Conservation (phyloP, 2,113 vertebrate genomes). For the Hippocampus guttulatus region DNA sequence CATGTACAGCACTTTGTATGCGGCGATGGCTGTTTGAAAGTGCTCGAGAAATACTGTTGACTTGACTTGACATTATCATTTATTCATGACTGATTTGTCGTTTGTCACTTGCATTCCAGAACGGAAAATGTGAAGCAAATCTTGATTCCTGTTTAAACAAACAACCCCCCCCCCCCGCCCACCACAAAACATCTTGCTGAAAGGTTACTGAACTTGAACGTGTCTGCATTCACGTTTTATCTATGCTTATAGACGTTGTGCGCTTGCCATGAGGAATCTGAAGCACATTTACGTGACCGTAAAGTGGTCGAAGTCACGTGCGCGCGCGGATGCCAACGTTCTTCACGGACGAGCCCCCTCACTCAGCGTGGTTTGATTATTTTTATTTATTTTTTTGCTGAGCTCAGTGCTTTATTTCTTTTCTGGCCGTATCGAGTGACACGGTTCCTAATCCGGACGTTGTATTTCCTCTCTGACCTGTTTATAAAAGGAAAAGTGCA, state of each 20-base stretch:
- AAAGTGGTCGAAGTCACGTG: not conserved
- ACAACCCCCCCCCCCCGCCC: too few species aligned
- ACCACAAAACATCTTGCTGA: too few species aligned
- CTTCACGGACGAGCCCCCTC: not conserved
- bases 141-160: too few species aligned
- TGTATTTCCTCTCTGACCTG: not conserved
- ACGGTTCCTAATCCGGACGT: not conserved
- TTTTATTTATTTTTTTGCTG: not conserved
- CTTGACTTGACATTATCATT: too few species aligned
- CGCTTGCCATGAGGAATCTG: not conserved
- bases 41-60: too few species aligned
- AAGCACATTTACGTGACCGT: not conserved
- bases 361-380: not conserved
- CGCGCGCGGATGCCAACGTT: not conserved
- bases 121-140: too few species aligned
- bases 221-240: not conserved
- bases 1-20: too few species aligned
- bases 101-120: too few species aligned
- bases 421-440: conserved; percentile 1
- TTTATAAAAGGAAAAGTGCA: not conserved
- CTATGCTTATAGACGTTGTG: not conserved
- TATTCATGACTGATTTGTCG: too few species aligned
- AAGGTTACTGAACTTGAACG: too few species aligned
- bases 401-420: not conserved
- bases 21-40: too few species aligned